Evolutionary conservation across 2,888 invertebrate species (phyloP).

Genomic region (Chrysina gloriosa): DNA sequence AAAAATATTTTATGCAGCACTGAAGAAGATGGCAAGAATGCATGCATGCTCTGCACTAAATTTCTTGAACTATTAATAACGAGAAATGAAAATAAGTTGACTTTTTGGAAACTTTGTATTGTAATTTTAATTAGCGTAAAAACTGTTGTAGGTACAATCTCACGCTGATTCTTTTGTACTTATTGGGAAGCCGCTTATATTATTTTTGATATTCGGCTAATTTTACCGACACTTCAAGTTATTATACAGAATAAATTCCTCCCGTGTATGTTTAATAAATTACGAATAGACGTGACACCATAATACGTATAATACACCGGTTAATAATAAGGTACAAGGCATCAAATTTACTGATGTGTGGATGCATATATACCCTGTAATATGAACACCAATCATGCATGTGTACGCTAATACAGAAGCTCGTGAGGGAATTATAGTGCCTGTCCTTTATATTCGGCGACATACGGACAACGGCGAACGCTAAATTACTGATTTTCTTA

Average conservation of each 20-base stretch:
- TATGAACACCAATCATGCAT: constrained; percentile 2
- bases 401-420: constrained; percentile 26
- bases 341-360: constrained; percentile 24
- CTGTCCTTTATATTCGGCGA: constrained; percentile 28
- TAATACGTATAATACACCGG: constrained; percentile 17
- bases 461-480: constrained; percentile 31
- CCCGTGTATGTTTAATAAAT: constrained; percentile 17
- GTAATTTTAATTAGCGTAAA: too few relatives aligned
- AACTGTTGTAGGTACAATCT: not conserved
- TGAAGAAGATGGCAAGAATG: too few relatives aligned
- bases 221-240: constrained; percentile 1
- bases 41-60: too few relatives aligned
- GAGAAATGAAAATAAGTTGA: too few relatives aligned
- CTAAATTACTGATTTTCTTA: constrained; percentile 35
- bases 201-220: constrained; percentile 9
- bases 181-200: not conserved
- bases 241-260: constrained; percentile 16
- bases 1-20: too few relatives aligned
- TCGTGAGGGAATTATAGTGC: constrained; percentile 33
- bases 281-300: constrained; percentile 25
- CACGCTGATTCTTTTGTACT: not conserved
- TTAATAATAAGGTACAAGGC: constrained; percentile 27
- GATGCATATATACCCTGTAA: constrained; percentile 11
- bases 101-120: too few relatives aligned
- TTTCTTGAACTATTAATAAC: too few relatives aligned